Base-by-base conservation (phyloP, 2,113 vertebrate species). In the Hipposideros armiger region DNA sequence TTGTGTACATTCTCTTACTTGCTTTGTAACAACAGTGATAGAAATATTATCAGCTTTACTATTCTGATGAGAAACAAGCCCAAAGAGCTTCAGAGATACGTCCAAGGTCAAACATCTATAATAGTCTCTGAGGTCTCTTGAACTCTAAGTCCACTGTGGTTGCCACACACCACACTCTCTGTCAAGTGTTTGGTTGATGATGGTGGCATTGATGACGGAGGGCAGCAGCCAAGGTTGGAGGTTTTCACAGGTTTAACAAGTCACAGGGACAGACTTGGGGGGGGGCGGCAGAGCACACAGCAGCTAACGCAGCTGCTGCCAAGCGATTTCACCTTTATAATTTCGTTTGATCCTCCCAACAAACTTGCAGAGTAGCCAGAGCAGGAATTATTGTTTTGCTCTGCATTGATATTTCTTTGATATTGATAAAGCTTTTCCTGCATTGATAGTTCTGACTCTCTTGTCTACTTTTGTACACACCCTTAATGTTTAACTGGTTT, bases 401-500 rank as follows among this genome's bases (percentile, higher is more conserved):
- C 87, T 90, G 52, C 40, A 40, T 50, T 17, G 19, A 20, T 64
- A 56, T 88, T 82, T 66, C 36, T 67, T 24, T 58, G 22, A 66
- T 76, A 84, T 58, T 69, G 32, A 22, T 77, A 47, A 54, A 66
- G 56, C 54, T 30, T 4, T 56, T 32, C 45, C n/a, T 87, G 26
- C 66, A 24, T 26, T 94, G 95, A 47, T 94, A 89, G 83, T 60
- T 87, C 87, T 95, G 74, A 22, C 47, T 86, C 47, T 81, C 82
- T 70, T 93, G 58, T 95, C 69, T 94, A 87, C 90, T 95, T 97
- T 94, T 96, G 84, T 95, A 92, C 66, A 74, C 90, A 87, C 67
- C 84, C 7, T 0, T 96, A 36, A 0, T 96, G 98, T 98, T 97
- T 98, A 97, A 89, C 91, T 97, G 95, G 95, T 97, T 98, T 98